A percentile compares a stretch with the other conserved stretches of the same genome.
Evolutionary conservation across 2,113 vertebrate species (phyloP).

Genomic region (Penelope pileata): DNA sequence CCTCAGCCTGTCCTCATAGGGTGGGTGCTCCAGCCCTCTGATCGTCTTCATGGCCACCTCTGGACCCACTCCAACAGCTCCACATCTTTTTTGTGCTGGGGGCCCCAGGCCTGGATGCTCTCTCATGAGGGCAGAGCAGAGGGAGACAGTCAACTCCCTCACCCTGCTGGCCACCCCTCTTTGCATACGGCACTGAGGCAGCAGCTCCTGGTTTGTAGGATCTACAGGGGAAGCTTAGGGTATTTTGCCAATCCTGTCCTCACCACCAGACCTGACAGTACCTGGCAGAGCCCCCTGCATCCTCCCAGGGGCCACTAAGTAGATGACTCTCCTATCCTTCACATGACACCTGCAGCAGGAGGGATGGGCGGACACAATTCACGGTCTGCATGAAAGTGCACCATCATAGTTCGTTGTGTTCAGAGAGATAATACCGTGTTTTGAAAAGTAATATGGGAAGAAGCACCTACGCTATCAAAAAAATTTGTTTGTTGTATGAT

Average conservation of each 20-base stretch:
- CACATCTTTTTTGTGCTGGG: not conserved
- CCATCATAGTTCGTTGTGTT: fast-evolving
- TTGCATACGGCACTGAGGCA: fast-evolving
- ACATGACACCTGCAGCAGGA: fast-evolving
- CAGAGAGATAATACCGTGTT: not conserved
- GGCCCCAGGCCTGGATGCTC: too few relatives aligned
- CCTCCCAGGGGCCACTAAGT: not conserved
- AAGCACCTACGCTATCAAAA: not conserved
- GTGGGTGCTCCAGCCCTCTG: not conserved
- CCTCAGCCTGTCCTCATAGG: not conserved
- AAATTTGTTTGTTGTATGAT: not conserved
- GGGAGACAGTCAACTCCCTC: not conserved
- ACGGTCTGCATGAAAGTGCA: not conserved
- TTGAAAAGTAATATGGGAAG: not conserved
- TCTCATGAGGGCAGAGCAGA: not conserved
- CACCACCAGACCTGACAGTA: not conserved
- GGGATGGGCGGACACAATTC: fast-evolving
- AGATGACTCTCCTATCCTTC: not conserved
- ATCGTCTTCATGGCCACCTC: not conserved
- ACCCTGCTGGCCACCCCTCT: not conserved
- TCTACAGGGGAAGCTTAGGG: not conserved
- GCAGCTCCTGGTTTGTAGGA: fast-evolving
- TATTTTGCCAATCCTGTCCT: not conserved
- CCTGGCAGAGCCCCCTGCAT: not conserved
- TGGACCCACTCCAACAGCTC: not conserved